These are phyloP conservation scores for Acanthurus leucopareius DNA, from an alignment of 2,797 vertebrate species.

Conservation along the genomic window DNA sequence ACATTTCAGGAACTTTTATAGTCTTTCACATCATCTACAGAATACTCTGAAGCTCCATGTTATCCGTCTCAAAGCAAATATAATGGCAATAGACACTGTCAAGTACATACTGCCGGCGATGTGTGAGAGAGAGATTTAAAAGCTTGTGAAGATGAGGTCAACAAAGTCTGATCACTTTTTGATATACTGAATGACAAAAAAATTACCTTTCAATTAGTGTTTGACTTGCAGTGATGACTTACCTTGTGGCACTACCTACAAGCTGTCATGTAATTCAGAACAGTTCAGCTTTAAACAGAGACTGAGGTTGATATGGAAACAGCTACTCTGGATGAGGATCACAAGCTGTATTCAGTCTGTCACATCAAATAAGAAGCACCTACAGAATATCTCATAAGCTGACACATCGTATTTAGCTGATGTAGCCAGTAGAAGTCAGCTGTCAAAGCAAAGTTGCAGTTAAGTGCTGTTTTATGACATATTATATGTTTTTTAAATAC, in stretches of 20 bases:
- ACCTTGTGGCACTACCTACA: neutral
- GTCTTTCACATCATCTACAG: neutral
- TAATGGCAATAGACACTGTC: conserved; percentile 10
- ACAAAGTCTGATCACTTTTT: neutral
- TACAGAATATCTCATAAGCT: conserved; percentile 3
- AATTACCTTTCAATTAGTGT: conserved; percentile 4
- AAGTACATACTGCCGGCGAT: neutral
- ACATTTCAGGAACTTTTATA: neutral
- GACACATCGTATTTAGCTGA: conserved; percentile 15
- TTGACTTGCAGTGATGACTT: conserved; percentile 7
- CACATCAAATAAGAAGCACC: conserved; percentile 20
- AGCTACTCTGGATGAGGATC: conserved; percentile 29
- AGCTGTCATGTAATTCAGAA: conserved; percentile 25
- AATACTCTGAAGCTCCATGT: neutral
- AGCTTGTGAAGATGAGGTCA: conserved; percentile 20
- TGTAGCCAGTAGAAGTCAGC: conserved; percentile 2
- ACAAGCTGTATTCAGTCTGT: conserved; percentile 23
- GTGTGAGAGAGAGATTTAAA: conserved; percentile 2
- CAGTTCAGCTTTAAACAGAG: neutral
- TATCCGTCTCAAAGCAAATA: conserved; percentile 24
- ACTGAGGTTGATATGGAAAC: neutral
- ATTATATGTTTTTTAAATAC: neutral
- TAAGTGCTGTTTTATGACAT: neutral
- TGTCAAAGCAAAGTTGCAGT: neutral
- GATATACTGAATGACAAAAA: neutral